phyloP scores from a whole-genome alignment of 2,113 vertebrate genomes.

The Argyrosomus japonicus region DNA sequence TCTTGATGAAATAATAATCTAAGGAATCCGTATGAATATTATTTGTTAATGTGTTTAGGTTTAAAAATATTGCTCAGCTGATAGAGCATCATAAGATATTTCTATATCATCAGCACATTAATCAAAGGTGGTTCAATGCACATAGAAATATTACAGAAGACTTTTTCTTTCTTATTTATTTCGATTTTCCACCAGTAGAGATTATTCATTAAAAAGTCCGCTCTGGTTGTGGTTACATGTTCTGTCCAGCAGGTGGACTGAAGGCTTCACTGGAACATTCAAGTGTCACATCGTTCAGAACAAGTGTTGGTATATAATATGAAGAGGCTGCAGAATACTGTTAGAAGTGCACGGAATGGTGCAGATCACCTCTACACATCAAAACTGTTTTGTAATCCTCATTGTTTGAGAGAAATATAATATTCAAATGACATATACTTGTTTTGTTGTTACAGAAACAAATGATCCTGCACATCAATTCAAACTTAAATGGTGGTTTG shows the following conservation, averaged over 20 bases:
- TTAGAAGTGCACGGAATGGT: neutral
- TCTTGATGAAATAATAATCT: too few relatives aligned
- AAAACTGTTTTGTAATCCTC: neutral
- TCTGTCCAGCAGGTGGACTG: neutral
- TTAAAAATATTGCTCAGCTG: too few relatives aligned
- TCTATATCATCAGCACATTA: too few relatives aligned
- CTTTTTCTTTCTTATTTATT: neutral
- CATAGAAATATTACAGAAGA: neutral
- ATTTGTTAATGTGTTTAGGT: too few relatives aligned
- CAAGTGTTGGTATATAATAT: neutral
- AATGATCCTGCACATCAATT: too few relatives aligned
- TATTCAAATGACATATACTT: too few relatives aligned
- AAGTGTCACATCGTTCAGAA: neutral
- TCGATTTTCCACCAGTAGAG: neutral
- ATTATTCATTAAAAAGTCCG: neutral
- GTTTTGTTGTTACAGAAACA: too few relatives aligned
- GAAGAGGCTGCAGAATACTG: neutral
- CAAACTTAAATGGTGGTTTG: neutral
- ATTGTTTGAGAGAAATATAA: neutral
- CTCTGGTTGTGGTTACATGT: neutral
- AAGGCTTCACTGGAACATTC: neutral
- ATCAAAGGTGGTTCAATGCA: too few relatives aligned
- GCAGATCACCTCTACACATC: neutral
- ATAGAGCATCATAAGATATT: too few relatives aligned
- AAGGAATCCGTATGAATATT: too few relatives aligned